A percentile compares a stretch with the other conserved stretches of the same genome.
Conservation (phyloP, 2,797 vertebrate genomes). For the Martes flavigula region DNA sequence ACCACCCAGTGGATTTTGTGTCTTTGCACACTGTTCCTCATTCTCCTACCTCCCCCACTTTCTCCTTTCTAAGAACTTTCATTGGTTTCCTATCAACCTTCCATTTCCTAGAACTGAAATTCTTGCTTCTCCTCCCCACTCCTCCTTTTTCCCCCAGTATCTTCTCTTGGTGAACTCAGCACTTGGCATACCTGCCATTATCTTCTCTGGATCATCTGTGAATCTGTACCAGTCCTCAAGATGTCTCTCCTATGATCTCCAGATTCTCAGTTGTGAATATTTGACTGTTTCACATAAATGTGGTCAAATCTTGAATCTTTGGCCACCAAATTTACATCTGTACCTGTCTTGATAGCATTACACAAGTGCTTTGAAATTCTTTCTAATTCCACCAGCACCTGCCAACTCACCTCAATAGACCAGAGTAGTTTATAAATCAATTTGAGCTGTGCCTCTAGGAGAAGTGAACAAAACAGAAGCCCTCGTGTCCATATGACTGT, state of each 20-base stretch:
- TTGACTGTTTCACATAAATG: background rate
- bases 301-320: background rate
- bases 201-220: background rate
- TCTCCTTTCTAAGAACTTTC: background rate
- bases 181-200: background rate
- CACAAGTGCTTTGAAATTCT: background rate
- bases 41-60: background rate
- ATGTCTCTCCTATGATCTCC: background rate
- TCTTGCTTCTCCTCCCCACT: background rate
- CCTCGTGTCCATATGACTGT: background rate
- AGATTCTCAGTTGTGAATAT: background rate
- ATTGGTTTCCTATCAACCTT: background rate
- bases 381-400: background rate
- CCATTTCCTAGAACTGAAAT: constrained; percentile 29
- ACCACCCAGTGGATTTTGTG: background rate
- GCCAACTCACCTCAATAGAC: background rate
- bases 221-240: background rate
- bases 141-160: background rate
- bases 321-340: background rate
- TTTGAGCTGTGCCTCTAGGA: background rate
- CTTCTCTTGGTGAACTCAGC: background rate
- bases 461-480: constrained; percentile 2
- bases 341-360: background rate
- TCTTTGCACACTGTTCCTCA: background rate
- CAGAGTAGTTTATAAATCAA: background rate